A percentile compares a stretch with the other conserved stretches of the same genome.
Evolutionary conservation across 1,140 invertebrate genomes (phyloP).

Genomic region (Bicyclus anynana): DNA sequence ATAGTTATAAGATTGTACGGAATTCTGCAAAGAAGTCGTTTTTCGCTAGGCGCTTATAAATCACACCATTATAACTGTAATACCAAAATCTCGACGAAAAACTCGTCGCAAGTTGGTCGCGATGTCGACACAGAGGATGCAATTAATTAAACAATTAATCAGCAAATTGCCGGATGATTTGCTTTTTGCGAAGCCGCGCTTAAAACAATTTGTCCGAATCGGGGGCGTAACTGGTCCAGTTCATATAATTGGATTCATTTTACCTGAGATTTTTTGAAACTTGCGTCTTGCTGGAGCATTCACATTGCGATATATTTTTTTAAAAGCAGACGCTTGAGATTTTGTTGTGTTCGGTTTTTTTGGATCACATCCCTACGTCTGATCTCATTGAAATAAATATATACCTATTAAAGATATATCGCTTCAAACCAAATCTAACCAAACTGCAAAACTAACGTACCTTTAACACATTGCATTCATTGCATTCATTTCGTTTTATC

Average conservation of each 20-base stretch:
- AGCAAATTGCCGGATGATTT: conserved; percentile 68
- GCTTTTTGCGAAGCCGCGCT: conserved; percentile 55
- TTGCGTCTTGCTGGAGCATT: not conserved
- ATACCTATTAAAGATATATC: too few species aligned
- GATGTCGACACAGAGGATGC: conserved; percentile 42
- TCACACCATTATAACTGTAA: conserved; percentile 30
- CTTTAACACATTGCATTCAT: too few species aligned
- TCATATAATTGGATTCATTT: conserved; percentile 11
- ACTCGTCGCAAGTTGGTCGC: conserved; percentile 27
- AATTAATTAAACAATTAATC: conserved; percentile 77
- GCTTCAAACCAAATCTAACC: too few species aligned
- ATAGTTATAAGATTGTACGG: too few species aligned
- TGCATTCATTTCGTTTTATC: too few species aligned
- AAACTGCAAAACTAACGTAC: too few species aligned
- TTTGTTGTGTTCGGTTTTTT: too few species aligned
- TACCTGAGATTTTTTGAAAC: not conserved
- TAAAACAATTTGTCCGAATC: conserved; percentile 58
- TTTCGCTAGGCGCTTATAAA: too few species aligned
- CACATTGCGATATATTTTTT: not conserved
- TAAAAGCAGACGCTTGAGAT: too few species aligned
- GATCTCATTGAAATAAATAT: too few species aligned
- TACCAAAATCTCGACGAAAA: conserved; percentile 32
- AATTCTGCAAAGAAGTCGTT: too few species aligned
- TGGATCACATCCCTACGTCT: too few species aligned
- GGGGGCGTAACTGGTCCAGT: conserved; percentile 26